A percentile compares a stretch with the other conserved stretches of the same genome.
phyloP scores from a whole-genome alignment of 2,113 vertebrate genomes.

The Junco hyemalis region DNA sequence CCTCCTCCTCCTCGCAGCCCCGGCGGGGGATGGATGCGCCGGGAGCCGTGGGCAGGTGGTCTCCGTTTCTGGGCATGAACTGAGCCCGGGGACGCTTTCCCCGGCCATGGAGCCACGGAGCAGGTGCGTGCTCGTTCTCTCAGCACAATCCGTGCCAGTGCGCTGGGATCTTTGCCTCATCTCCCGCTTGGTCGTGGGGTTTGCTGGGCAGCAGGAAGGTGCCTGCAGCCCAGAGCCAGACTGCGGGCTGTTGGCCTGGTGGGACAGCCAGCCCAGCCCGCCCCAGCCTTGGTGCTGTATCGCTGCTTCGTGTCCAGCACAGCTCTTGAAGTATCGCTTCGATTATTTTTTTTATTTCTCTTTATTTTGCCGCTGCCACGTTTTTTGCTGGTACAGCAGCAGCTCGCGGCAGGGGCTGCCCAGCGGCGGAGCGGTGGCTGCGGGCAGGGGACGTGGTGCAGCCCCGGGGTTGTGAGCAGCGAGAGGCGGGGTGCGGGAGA shows the following conservation, averaged over 20 bases:
- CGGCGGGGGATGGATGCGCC: background rate
- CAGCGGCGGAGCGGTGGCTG: background rate
- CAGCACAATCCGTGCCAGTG: background rate
- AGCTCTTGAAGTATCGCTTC: background rate
- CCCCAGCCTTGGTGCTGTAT: background rate
- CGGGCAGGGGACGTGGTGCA: background rate
- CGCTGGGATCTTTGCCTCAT: background rate
- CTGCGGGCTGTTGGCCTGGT: background rate
- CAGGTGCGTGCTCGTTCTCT: background rate
- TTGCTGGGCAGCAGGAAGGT: background rate
- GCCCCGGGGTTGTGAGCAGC: background rate
- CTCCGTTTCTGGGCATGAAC: background rate
- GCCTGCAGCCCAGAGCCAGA: background rate
- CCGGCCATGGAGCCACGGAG: background rate
- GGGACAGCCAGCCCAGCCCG: background rate
- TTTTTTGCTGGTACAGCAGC: fast-evolving
- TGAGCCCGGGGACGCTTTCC: background rate
- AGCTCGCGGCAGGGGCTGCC: background rate
- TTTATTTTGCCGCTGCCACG: background rate
- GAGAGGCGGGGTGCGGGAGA: fast-evolving
- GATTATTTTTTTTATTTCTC: background rate
- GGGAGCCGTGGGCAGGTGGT: background rate
- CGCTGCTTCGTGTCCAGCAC: background rate
- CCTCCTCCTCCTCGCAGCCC: background rate
- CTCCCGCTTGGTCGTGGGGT: fast-evolving